Evolutionary conservation across 2,888 invertebrate genomes (phyloP), one percentile per base, ranked within the genome.

Genomic region (Drosophila fungiperda): DNA sequence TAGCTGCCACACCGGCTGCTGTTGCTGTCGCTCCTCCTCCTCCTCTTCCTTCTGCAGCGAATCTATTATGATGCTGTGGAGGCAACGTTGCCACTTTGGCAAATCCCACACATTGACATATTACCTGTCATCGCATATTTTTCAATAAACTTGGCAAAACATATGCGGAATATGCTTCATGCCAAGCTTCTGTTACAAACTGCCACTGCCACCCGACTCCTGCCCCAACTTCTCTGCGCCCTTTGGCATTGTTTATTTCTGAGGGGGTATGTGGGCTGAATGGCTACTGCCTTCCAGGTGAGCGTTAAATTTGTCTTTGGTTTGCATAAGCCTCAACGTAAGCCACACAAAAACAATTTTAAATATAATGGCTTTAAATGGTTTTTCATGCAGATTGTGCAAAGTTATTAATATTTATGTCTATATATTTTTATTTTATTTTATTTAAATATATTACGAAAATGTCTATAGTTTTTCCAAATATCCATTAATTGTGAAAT

Each of bases 111-210:
- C 87, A 85, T 82, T 90, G 91, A 91, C 87, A 90, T 90, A 90
- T 85, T 90, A 90, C 91, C 90, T 91, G 90, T 91, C 91, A 90
- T 83, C 80, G 83, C 78, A 82, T 74, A 85, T 89, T 90, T 90
- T 85, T 90, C 88, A 90, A 90, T 90, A 90, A 88, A 89, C 83
- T 83, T 87, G 82, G 78, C 82, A 79, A 89, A 89, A 81, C 89
- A 86, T 88, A 87, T 84, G 78, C 75, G 73, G n/a, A 72, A 70
- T 42, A 42, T 15, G 32, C 40, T 29, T 59, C 69, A 32, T 3
- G 63, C 59, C 12, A 64, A 78, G 49, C 60, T 79, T 77, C 75
- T 70, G 70, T 67, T 59, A 48, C 45, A 55, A 38, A 38, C 54
- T n/a, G 6, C n/a, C 50, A 48, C 7, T 1, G 0, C 15, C 8